A percentile compares a stretch with the other conserved stretches of the same genome.
These are phyloP conservation scores for Aphis craccivora DNA, from an alignment of 1,140 invertebrate genomes.

Conservation along the genomic window DNA sequence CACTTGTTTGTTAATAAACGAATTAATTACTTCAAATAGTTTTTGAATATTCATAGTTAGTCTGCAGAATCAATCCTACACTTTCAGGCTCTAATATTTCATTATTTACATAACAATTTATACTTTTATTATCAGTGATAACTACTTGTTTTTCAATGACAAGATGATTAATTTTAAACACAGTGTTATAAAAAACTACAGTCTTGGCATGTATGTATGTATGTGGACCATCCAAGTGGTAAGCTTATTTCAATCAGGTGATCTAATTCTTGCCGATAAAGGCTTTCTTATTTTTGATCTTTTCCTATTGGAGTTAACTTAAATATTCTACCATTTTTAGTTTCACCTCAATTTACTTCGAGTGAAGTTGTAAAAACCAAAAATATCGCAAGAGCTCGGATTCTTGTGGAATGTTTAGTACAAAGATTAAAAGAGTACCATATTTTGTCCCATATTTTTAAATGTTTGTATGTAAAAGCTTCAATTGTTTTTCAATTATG, in stretches of 20 bases:
- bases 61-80: background rate
- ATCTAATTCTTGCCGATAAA: slow-evolving; percentile 8
- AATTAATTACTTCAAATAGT: background rate
- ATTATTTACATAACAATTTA: background rate
- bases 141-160: background rate
- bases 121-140: background rate
- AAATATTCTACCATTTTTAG: slow-evolving; percentile 5
- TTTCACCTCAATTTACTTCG: background rate
- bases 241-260: background rate
- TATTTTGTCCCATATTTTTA: slow-evolving; percentile 19
- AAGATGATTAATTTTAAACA: background rate
- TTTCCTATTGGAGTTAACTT: background rate
- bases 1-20: background rate
- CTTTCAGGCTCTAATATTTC: background rate
- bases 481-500: slow-evolving; percentile 37
- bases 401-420: background rate
- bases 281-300: background rate
- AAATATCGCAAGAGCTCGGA: background rate
- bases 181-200: background rate
- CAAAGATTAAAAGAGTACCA: background rate
- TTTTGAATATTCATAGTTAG: background rate
- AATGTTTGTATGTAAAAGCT: slow-evolving; percentile 13
- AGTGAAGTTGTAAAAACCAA: no score
- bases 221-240: background rate
- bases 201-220: background rate